These are phyloP conservation scores for Schizothorax lantsangensis DNA, from an alignment of 2,797 vertebrate genomes.

Conservation along the genomic window DNA sequence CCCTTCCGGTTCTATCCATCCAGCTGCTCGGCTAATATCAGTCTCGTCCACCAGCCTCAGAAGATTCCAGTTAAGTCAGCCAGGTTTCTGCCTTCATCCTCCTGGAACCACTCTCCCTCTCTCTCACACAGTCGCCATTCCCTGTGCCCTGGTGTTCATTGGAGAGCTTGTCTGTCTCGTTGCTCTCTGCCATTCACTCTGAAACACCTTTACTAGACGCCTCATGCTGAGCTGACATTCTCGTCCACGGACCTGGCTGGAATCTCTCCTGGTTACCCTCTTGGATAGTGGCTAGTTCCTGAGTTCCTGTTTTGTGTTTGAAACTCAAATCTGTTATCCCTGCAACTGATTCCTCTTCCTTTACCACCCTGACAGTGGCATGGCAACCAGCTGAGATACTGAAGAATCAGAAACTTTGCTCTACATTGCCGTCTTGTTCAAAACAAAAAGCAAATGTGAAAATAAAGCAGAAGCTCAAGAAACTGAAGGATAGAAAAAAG, in stretches of 20 bases:
- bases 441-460: neutral
- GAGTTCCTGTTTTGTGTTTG: neutral
- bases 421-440: neutral
- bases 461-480: neutral
- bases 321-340: neutral
- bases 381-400: slow-evolving; percentile 46
- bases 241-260: neutral
- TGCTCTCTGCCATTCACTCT: neutral
- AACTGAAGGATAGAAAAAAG: slow-evolving; percentile 22
- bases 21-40: no score
- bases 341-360: neutral
- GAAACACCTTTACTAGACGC: no score
- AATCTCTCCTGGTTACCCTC: neutral
- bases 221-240: neutral
- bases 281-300: neutral
- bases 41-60: no score
- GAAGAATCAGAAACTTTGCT: slow-evolving; percentile 27
- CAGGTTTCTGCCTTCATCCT: no score
- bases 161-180: neutral
- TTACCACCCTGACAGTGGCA: neutral
- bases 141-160: neutral
- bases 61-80: no score
- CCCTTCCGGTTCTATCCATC: no score
- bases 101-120: neutral
- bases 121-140: neutral